These are phyloP conservation scores for Bombus haemorrhoidalis DNA, from an alignment of 1,140 invertebrate species.

Conservation along the genomic window DNA sequence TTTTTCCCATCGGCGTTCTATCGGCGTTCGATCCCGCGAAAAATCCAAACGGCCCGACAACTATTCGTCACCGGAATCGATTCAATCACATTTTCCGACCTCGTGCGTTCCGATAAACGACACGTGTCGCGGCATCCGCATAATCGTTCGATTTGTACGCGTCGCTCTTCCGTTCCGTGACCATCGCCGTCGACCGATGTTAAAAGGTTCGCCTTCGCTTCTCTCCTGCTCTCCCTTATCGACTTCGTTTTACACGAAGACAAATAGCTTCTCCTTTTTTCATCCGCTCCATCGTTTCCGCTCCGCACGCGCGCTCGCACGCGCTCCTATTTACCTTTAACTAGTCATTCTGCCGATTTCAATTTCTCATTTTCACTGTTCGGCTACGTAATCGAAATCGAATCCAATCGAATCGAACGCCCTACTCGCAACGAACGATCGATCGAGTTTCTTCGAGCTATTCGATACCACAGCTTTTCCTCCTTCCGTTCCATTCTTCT, in stretches of 20 bases:
- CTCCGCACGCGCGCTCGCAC: not conserved
- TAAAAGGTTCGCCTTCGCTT: not conserved
- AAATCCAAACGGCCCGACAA: not conserved
- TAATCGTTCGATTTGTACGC: conserved; percentile 74
- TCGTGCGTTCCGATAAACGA: conserved; percentile 42
- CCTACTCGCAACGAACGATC: not conserved
- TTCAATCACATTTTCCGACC: conserved; percentile 68
- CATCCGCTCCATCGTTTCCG: not conserved
- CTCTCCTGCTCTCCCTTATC: not conserved
- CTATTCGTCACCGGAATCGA: conserved; percentile 73
- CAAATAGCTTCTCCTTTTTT: not conserved
- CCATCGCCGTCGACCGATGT: not conserved
- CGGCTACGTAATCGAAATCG: not conserved
- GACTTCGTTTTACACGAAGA: not conserved
- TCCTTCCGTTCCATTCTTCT: not conserved
- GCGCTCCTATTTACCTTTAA: not conserved
- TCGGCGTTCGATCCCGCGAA: not conserved
- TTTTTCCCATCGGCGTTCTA: not conserved
- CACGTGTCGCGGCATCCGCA: conserved; percentile 66
- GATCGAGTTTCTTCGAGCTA: not conserved
- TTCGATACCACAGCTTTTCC: accelerated
- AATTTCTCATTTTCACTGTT: not conserved
- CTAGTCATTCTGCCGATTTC: not conserved
- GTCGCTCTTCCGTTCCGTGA: conserved; percentile 49
- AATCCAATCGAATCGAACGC: not conserved